phyloP scores from a whole-genome alignment of 2,888 invertebrate species.

The Beris morrisii region DNA sequence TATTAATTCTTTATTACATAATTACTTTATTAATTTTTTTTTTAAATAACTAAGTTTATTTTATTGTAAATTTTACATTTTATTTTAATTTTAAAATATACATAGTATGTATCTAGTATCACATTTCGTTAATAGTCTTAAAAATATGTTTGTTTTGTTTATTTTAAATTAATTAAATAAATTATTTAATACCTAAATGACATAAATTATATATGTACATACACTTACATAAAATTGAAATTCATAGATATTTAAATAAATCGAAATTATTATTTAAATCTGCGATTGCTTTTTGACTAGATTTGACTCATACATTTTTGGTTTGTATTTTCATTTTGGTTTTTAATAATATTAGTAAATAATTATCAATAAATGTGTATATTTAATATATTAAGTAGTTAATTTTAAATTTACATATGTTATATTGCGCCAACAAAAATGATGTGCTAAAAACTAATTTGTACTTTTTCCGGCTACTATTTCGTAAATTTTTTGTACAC shows the following conservation, averaged over 20 bases:
- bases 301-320: constrained; percentile 26
- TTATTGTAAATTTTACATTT: constrained; percentile 11
- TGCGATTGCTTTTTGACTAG: constrained; percentile 33
- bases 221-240: constrained; percentile 1
- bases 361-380: neutral
- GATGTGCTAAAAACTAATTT: neutral
- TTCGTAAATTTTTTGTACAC: neutral
- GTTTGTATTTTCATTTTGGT: neutral
- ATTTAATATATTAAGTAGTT: too few relatives aligned
- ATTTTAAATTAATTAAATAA: too few relatives aligned
- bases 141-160: constrained; percentile 26
- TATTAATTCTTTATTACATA: constrained; percentile 5
- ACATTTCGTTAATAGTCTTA: constrained; percentile 30
- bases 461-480: constrained; percentile 5
- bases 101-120: constrained; percentile 26
- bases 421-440: neutral
- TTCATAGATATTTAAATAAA: constrained; percentile 7
- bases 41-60: constrained; percentile 20
- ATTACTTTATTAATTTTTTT: constrained; percentile 6
- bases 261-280: constrained; percentile 9
- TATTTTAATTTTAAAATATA: constrained; percentile 7
- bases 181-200: constrained; percentile 1
- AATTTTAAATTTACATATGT: too few relatives aligned
- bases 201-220: neutral
- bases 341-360: constrained; percentile 1